Evolutionary conservation across 1,140 invertebrate species (phyloP).

Genomic region (Ceratina japonica): DNA sequence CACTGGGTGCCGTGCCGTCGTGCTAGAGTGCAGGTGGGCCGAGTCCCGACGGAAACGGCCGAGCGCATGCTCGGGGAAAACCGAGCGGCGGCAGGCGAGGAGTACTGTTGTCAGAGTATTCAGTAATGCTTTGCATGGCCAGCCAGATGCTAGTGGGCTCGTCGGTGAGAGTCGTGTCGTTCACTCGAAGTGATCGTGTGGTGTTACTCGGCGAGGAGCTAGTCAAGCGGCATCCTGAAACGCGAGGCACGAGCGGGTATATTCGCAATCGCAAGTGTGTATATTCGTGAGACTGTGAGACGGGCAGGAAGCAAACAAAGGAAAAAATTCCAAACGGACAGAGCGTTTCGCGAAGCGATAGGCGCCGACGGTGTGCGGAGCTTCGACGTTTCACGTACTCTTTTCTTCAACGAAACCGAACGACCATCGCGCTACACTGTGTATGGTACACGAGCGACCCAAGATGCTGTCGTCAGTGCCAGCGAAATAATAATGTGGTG

Average conservation of each 20-base stretch:
- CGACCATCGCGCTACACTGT: conserved; percentile 57
- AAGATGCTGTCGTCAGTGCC: conserved; percentile 78
- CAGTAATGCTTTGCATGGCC: conserved; percentile 79
- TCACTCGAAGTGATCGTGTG: conserved; percentile 70
- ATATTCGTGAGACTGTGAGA: conserved; percentile 62
- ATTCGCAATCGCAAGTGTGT: conserved; percentile 31
- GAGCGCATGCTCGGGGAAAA: conserved; percentile 69
- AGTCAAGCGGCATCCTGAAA: conserved; percentile 37
- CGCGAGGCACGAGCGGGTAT: conserved; percentile 20
- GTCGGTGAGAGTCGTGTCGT: conserved; percentile 70
- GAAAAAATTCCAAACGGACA: too few relatives aligned
- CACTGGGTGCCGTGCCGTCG: conserved; percentile 64
- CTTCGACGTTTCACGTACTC: conserved; percentile 54
- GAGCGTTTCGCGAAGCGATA: conserved; percentile 31
- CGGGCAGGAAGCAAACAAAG: too few relatives aligned
- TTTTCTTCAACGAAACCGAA: conserved; percentile 49
- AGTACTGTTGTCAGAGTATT: conserved; percentile 76
- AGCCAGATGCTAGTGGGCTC: conserved; percentile 66
- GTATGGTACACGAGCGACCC: conserved; percentile 73
- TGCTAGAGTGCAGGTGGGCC: conserved; percentile 75
- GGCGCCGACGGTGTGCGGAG: conserved; percentile 59
- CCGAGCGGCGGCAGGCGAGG: conserved; percentile 68
- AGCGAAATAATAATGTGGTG: conserved; percentile 80
- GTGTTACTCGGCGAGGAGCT: conserved; percentile 48
- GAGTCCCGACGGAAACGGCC: conserved; percentile 64